Conservation (phyloP, 2,797 vertebrate species). For the Acipenser oxyrinchus region DNA sequence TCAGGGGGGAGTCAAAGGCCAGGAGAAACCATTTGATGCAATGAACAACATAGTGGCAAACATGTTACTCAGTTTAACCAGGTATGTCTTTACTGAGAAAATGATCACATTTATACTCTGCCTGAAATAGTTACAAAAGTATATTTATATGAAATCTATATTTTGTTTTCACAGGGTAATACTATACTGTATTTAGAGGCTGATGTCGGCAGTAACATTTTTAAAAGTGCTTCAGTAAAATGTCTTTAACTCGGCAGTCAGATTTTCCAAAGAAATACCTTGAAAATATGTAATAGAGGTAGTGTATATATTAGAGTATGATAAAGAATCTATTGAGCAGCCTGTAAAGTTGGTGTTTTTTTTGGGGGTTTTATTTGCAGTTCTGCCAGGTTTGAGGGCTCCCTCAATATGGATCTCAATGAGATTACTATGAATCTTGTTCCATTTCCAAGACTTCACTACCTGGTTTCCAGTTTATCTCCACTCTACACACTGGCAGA, state of each 20-base stretch:
- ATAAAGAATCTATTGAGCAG: background rate
- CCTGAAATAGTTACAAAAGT: no score
- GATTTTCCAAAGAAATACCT: background rate
- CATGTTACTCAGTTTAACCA: constrained; percentile 85
- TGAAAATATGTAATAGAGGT: background rate
- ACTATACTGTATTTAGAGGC: no score
- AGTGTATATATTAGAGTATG: background rate
- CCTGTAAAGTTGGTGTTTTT: background rate
- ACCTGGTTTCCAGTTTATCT: constrained; percentile 87
- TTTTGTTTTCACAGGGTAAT: no score
- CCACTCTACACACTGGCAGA: constrained; percentile 84
- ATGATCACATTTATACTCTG: no score
- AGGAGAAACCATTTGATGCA: constrained; percentile 82
- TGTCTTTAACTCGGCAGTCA: no score
- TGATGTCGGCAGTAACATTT: no score
- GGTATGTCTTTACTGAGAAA: constrained; percentile 49
- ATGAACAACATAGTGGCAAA: constrained; percentile 98
- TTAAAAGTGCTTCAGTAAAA: no score
- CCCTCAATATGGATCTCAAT: constrained; percentile 95
- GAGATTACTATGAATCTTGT: constrained; percentile 96
- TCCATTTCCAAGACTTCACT: constrained; percentile 88
- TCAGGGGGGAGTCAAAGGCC: constrained; percentile 45
- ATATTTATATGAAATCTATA: no score
- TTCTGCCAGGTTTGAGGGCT: constrained; percentile 90
- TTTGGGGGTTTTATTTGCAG: constrained; percentile 49